Conservation (phyloP, 2,888 invertebrate species). For the Trissolcus japonicus region DNA sequence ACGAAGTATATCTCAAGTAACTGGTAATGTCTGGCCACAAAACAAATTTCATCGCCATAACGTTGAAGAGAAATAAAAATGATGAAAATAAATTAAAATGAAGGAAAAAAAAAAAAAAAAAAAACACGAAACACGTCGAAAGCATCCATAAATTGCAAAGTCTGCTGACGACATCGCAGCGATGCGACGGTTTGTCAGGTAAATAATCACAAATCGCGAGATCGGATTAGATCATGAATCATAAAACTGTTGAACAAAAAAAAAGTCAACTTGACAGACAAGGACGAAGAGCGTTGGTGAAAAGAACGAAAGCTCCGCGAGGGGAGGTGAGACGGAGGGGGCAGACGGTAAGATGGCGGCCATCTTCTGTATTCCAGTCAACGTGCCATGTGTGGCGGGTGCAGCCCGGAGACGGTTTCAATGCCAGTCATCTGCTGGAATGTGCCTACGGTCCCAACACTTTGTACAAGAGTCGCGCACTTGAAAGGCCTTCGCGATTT, state of each 20-base stretch:
- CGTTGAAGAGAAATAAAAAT: too few relatives aligned
- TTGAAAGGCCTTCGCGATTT: slow-evolving; percentile 68
- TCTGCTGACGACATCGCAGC: too few relatives aligned
- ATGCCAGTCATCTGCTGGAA: slow-evolving; percentile 75
- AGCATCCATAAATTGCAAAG: too few relatives aligned
- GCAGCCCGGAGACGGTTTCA: slow-evolving; percentile 71
- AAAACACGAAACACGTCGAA: too few relatives aligned
- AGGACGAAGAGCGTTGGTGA: slow-evolving; percentile 14
- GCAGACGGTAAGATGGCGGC: slow-evolving; percentile 72
- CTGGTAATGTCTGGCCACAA: too few relatives aligned
- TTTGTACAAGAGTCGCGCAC: slow-evolving; percentile 70
- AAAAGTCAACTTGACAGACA: slow-evolving; percentile 12
- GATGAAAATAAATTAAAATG: too few relatives aligned
- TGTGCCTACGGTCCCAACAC: slow-evolving; percentile 68
- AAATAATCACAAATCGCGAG: slow-evolving; percentile 10
- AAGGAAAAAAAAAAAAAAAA: too few relatives aligned
- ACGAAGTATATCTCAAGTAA: too few relatives aligned
- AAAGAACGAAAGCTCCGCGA: slow-evolving; percentile 25
- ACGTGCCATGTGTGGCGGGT: slow-evolving; percentile 62
- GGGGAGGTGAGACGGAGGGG: slow-evolving; percentile 56
- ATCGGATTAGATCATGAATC: slow-evolving; percentile 12
- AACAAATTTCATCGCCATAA: too few relatives aligned
- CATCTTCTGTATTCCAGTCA: slow-evolving; percentile 74
- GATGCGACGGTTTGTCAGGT: neutral
- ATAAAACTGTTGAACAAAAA: slow-evolving; percentile 16